phyloP scores from a whole-genome alignment of 2,888 invertebrate species.

The Brachyptera risi region DNA sequence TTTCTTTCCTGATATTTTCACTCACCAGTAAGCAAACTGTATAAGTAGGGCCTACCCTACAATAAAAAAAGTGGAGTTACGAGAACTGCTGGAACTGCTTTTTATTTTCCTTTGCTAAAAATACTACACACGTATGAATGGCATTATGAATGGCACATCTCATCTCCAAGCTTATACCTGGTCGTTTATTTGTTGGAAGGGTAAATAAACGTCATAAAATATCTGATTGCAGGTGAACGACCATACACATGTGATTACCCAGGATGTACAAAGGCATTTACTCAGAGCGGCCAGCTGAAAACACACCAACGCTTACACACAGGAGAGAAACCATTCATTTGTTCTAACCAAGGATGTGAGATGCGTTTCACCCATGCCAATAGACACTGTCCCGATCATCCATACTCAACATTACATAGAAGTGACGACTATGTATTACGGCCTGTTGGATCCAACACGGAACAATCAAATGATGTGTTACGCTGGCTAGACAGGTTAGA shows the following conservation, averaged over 20 bases:
- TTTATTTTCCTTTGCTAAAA: too few species aligned
- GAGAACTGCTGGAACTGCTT: too few species aligned
- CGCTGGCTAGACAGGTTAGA: constrained; percentile 50
- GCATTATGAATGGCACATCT: too few species aligned
- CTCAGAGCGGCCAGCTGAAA: constrained; percentile 72
- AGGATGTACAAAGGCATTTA: constrained; percentile 64
- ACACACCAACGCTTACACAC: constrained; percentile 74
- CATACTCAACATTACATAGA: constrained; percentile 53
- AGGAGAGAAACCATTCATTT: constrained; percentile 70
- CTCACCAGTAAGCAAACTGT: too few species aligned
- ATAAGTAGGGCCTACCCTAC: too few species aligned
- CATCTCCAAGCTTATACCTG: too few species aligned
- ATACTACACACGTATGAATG: too few species aligned
- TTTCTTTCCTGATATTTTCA: too few species aligned
- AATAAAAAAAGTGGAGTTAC: too few species aligned
- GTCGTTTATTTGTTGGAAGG: neutral
- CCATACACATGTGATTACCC: constrained; percentile 72
- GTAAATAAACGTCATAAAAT: neutral
- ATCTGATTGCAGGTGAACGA: constrained; percentile 56
- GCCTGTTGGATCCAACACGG: constrained; percentile 47
- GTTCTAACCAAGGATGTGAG: constrained; percentile 58
- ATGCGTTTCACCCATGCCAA: constrained; percentile 73
- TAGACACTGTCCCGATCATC: constrained; percentile 69
- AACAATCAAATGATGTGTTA: constrained; percentile 50
- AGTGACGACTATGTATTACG: constrained; percentile 50